Base-by-base conservation (phyloP, 2,797 vertebrate genomes). In the Lophius americanus region DNA sequence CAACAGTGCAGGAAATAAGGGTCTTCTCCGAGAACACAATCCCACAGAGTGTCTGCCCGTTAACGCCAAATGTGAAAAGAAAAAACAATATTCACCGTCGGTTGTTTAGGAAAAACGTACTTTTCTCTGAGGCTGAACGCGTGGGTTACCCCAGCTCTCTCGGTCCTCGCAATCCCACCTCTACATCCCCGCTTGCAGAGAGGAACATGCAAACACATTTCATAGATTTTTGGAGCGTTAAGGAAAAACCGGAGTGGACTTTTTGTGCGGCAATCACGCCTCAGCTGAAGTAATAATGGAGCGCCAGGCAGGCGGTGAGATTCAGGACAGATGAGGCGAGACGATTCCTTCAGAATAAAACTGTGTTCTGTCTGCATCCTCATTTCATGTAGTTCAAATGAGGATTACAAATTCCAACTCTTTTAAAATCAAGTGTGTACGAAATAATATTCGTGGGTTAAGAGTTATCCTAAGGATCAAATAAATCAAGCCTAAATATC, bases 231-330 rank as follows among this genome's bases (percentile, higher is more conserved):
- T 94, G 94, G 93, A 95, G 95, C 95, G 91, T 91, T 85, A 84
- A 84, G 91, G 93, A 97, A 97, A 97, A 97, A 94, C 93, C 94
- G 96, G 95, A 96, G 80, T 96, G 96, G 96, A 96, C 81, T 95
- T 88, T 14, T 70, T 41, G 9, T 2, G 80, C 81, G 78, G 51
- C 37, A 68, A 33, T 63, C 64, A 68, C 75, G 56, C 65, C 35
- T 49, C 65, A 36, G 52, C 60, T 32, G 61, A 36, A 68, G 63
- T 56, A 42, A 52, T n/a, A 23, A 69, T 39, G 56, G 49, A 39
- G 50, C 50, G 42, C 13, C 51, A 38, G 69, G 50, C 65, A 52
- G 55, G 53, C 14, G 23, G 55, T 3, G 54, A 13, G 73, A 60
- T 46, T 78, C 66, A 74, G 64, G 75, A 73, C 79, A 77, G 55